Evolutionary conservation across 2,888 invertebrate species (phyloP), one percentile per base, ranked within the genome.

Genomic region (Eubasilissa splendida): DNA sequence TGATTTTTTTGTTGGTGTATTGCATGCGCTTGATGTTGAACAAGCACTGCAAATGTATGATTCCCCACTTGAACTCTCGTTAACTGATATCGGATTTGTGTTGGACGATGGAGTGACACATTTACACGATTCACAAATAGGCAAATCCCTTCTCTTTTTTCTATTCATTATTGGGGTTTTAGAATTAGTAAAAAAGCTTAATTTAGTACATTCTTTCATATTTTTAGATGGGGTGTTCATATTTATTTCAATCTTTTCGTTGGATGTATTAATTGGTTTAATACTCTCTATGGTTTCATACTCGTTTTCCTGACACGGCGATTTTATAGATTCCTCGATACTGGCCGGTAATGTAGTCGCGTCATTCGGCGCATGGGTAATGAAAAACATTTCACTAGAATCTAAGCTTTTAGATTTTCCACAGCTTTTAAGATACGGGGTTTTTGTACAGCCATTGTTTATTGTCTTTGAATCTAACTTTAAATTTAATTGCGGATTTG

Each of bases 391-490:
- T 86, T 96, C 96, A 85, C 96, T 95, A 0, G 96, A 96, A 87
- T 97, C 97, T 60, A 97, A 89, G 85, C 96, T 96, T 85, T 94
- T 94, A 0, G 96, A 96, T 87, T 96, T 95, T 0, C 95, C 95
- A 85, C 94, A 95, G 84, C 93, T 92, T 80, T 92, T 92, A 66
- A 95, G 87, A 81, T 92, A 90, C 0, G 93, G 92, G 12, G 88
- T 87, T 84, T 86, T 84, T 52, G 83, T 82, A 59, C 54, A 76
- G 76, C 50, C 78, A 71, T 68, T 77, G 56, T 74, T 80, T 71
- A 78, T 77, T 53, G 60, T 68, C 74, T 80, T 83, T 22, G 82
- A 60, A 77, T 83, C 82, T 74, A 83, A 52, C 54, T 83, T 83
- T 68, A 83, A 76, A 74, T 83, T 81, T 63, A 83, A 74, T 31